phyloP scores from a whole-genome alignment of 2,888 invertebrate genomes.

The Clivina fossor region DNA sequence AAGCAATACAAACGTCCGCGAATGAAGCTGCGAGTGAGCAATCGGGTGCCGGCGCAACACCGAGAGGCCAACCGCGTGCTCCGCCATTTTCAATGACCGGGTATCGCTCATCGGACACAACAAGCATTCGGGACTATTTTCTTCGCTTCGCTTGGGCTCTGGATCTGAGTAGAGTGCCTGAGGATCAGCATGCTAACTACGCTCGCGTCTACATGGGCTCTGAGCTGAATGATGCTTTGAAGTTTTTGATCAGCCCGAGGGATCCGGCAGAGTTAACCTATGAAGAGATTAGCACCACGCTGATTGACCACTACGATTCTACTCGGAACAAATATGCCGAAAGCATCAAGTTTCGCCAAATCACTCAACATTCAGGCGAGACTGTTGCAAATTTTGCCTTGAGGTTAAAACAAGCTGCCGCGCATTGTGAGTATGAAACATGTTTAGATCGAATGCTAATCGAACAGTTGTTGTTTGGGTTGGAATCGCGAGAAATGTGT shows the following conservation, averaged over 20 bases:
- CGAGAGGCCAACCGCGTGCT: neutral
- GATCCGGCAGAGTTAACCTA: slow-evolving; percentile 2
- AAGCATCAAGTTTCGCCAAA: slow-evolving; percentile 15
- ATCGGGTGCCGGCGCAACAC: neutral
- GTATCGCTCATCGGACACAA: neutral
- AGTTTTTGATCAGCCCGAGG: slow-evolving; percentile 1
- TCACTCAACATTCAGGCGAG: slow-evolving; percentile 20
- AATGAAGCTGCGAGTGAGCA: neutral
- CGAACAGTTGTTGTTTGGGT: slow-evolving; percentile 20
- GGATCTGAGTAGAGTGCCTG: slow-evolving; percentile 3
- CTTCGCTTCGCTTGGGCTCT: neutral
- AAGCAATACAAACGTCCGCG: neutral
- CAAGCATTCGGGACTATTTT: slow-evolving; percentile 5
- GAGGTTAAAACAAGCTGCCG: slow-evolving; percentile 22
- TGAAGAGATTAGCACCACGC: neutral
- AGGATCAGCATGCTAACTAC: slow-evolving; percentile 1
- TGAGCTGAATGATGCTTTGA: slow-evolving; percentile 4
- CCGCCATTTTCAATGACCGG: neutral
- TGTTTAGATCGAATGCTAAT: slow-evolving; percentile 25
- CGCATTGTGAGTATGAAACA: slow-evolving; percentile 25
- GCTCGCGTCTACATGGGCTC: slow-evolving; percentile 9
- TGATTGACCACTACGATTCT: neutral
- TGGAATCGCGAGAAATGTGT: slow-evolving; percentile 20
- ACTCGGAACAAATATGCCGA: slow-evolving; percentile 20
- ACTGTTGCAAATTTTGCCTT: slow-evolving; percentile 20